Conservation (phyloP, 2,888 invertebrate species). For the Peribatodes rhomboidaria region DNA sequence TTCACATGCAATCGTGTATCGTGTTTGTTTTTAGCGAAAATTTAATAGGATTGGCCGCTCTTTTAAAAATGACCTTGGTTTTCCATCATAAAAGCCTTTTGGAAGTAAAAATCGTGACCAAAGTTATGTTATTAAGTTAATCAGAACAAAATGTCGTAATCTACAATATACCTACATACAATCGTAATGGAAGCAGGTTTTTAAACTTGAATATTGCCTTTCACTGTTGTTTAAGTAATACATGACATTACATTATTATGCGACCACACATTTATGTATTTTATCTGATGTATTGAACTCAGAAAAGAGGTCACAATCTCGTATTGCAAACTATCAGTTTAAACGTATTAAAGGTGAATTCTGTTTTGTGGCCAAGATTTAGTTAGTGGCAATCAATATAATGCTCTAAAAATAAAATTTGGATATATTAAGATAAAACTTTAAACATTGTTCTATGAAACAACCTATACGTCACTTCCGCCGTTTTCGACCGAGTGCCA, state of each 20-base stretch:
- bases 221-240: constrained; percentile 40
- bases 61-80: constrained; percentile 12
- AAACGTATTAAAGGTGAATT: background rate
- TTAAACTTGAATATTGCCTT: constrained; percentile 44
- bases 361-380: too few relatives aligned
- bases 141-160: constrained; percentile 27
- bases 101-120: constrained; percentile 17
- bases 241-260: constrained; percentile 21
- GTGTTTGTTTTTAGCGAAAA: too few relatives aligned
- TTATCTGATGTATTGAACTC: constrained; percentile 14
- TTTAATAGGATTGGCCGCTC: too few relatives aligned
- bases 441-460: background rate
- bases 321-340: background rate
- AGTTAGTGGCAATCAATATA: too few relatives aligned
- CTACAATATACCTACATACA: constrained; percentile 15
- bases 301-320: constrained; percentile 17
- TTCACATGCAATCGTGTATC: too few relatives aligned
- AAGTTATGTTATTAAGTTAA: constrained; percentile 25
- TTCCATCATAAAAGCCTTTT: constrained; percentile 11
- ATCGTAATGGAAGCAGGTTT: constrained; percentile 40
- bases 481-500: background rate
- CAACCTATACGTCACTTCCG: background rate
- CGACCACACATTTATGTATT: constrained; percentile 14
- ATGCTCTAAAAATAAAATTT: too few relatives aligned
- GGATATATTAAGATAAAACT: too few relatives aligned